Conservation (phyloP, 2,113 vertebrate genomes). For the Epinephelus fuscoguttatus region DNA sequence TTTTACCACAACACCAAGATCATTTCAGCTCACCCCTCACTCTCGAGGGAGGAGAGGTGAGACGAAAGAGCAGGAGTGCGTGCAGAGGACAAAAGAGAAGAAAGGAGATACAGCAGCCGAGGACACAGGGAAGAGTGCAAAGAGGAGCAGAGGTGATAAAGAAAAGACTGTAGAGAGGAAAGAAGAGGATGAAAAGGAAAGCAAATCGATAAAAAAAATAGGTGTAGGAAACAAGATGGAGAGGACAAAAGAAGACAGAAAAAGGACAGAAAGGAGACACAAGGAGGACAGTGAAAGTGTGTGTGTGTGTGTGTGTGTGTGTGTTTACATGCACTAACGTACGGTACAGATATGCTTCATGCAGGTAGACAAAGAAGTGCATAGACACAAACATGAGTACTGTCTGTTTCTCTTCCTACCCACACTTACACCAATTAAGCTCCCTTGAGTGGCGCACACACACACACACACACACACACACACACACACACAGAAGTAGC, state of each 20-base stretch:
- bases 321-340: too few species aligned
- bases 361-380: background rate
- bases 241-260: background rate
- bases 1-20: constrained; percentile 4
- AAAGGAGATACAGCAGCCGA: constrained; percentile 7
- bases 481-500: constrained; percentile 5
- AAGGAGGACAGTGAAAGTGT: background rate
- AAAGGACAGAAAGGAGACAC: background rate
- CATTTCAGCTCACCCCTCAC: constrained; percentile 30
- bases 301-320: too few species aligned
- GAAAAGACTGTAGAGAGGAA: background rate
- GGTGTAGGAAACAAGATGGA: background rate
- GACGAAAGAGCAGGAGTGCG: background rate
- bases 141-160: background rate
- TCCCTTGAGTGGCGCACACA: constrained; percentile 4
- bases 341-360: background rate
- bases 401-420: constrained; percentile 8
- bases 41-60: constrained; percentile 33
- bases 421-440: constrained; percentile 47
- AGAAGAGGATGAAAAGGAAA: background rate
- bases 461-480: constrained; percentile 20
- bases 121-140: constrained; percentile 19
- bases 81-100: background rate
- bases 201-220: background rate
- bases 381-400: background rate